A percentile compares a stretch with the other conserved stretches of the same genome.
Conservation (phyloP, 2,797 vertebrate genomes). For the Clarias fuscus region DNA sequence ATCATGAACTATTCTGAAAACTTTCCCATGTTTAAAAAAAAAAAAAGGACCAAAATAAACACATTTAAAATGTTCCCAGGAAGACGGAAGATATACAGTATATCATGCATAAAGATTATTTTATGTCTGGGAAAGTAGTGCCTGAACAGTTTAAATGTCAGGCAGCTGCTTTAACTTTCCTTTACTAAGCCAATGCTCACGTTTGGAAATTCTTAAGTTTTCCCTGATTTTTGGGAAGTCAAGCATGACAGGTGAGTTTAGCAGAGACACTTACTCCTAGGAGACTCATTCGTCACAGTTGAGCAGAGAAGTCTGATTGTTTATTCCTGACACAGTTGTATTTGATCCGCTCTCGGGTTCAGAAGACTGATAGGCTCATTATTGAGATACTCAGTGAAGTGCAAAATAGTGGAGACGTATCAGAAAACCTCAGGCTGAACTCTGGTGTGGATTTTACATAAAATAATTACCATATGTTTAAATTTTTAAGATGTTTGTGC, state of each 20-base stretch:
- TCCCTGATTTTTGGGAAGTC: neutral
- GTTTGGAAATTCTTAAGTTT: neutral
- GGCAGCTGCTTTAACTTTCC: neutral
- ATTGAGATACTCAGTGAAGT: conserved; percentile 67
- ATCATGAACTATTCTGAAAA: neutral
- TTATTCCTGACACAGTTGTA: conserved; percentile 44
- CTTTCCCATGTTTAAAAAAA: neutral
- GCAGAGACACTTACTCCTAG: neutral
- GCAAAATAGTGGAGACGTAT: conserved; percentile 46
- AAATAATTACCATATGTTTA: conserved; percentile 73
- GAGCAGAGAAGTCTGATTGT: conserved; percentile 18
- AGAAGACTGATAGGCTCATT: conserved; percentile 73
- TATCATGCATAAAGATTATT: neutral
- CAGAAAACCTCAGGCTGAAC: conserved; percentile 66
- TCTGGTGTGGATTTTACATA: conserved; percentile 65
- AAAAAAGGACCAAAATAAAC: neutral
- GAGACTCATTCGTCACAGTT: conserved; percentile 16
- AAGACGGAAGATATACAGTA: neutral
- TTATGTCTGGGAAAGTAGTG: neutral
- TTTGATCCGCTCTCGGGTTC: conserved; percentile 66
- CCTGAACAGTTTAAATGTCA: neutral
- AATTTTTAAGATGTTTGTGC: conserved; percentile 42
- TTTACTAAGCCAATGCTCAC: neutral
- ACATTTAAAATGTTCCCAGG: neutral
- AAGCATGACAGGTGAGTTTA: neutral